A percentile compares a stretch with the other conserved stretches of the same genome.
These are phyloP conservation scores for Hirtodrosophila trivittata DNA, from an alignment of 2,888 invertebrate species.

Conservation along the genomic window DNA sequence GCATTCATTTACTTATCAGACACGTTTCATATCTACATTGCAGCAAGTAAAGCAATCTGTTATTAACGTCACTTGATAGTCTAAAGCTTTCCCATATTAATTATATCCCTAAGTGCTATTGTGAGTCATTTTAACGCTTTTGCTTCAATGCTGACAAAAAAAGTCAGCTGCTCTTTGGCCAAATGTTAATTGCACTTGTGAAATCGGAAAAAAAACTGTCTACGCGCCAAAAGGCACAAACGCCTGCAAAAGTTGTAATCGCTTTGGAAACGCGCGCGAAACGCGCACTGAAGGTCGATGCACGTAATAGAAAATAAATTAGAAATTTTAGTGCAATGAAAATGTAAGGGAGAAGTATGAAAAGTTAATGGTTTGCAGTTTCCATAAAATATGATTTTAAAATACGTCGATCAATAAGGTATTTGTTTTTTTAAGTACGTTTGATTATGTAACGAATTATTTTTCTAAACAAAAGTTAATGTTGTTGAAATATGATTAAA, in stretches of 20 bases:
- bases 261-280: slow-evolving; percentile 28
- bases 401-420: too few relatives aligned
- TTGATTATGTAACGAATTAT: too few relatives aligned
- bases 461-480: too few relatives aligned
- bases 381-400: too few relatives aligned
- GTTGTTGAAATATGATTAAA: too few relatives aligned
- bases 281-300: slow-evolving; percentile 6
- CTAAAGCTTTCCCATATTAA: neutral
- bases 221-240: slow-evolving; percentile 73
- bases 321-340: neutral
- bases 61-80: too few relatives aligned
- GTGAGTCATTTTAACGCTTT: slow-evolving; percentile 17
- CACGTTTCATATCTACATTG: too few relatives aligned
- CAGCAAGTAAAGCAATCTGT: too few relatives aligned
- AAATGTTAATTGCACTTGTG: slow-evolving; percentile 63
- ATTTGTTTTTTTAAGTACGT: too few relatives aligned
- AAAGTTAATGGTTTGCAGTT: too few relatives aligned
- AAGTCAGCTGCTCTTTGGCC: slow-evolving; percentile 38
- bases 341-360: neutral
- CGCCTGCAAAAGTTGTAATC: slow-evolving; percentile 40
- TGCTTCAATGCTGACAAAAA: slow-evolving; percentile 6
- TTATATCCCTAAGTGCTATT: neutral
- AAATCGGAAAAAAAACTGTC: slow-evolving; percentile 42
- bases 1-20: slow-evolving; percentile 20
- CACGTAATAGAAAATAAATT: neutral